These are phyloP conservation scores for Erpetoichthys calabaricus DNA, from an alignment of 2,797 vertebrate genomes.

Conservation along the genomic window DNA sequence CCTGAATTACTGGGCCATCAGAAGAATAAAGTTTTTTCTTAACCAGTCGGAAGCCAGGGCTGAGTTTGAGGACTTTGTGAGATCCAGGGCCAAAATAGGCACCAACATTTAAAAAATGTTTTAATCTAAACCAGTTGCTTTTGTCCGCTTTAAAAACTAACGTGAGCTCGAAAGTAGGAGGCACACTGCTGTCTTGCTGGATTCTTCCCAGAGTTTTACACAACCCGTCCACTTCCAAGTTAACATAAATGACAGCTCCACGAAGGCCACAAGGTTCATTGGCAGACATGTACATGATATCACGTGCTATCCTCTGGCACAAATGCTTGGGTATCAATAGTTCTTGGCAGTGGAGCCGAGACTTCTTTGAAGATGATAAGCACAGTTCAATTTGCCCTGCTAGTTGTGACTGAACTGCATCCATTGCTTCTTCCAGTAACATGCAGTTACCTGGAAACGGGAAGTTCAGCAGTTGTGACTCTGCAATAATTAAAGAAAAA, in stretches of 20 bases:
- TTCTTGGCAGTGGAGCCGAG: constrained; percentile 39
- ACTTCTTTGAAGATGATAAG: constrained; percentile 44
- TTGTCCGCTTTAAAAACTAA: constrained; percentile 38
- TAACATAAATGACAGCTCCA: constrained; percentile 43
- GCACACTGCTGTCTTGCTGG: constrained; percentile 31
- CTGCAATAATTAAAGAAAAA: too few relatives aligned
- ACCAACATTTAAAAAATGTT: constrained; percentile 29
- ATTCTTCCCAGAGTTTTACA: constrained; percentile 35
- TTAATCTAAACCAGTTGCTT: constrained; percentile 38
- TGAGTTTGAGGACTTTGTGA: constrained; percentile 40
- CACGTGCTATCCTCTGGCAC: constrained; percentile 34
- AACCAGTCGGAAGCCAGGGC: constrained; percentile 48
- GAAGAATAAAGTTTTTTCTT: constrained; percentile 64
- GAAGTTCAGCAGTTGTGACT: background rate
- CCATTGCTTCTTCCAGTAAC: constrained; percentile 29
- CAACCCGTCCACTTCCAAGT: constrained; percentile 32
- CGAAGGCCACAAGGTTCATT: constrained; percentile 56
- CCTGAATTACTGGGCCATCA: constrained; percentile 41
- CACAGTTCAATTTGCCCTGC: constrained; percentile 37
- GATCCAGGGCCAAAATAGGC: constrained; percentile 8
- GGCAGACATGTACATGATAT: constrained; percentile 30
- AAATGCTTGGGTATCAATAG: constrained; percentile 45
- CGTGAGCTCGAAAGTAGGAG: constrained; percentile 52
- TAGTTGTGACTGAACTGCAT: constrained; percentile 31
- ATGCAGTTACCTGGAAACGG: constrained; percentile 1